Evolutionary conservation across 2,113 vertebrate species (phyloP).

Genomic region (Pterocles gutturalis): DNA sequence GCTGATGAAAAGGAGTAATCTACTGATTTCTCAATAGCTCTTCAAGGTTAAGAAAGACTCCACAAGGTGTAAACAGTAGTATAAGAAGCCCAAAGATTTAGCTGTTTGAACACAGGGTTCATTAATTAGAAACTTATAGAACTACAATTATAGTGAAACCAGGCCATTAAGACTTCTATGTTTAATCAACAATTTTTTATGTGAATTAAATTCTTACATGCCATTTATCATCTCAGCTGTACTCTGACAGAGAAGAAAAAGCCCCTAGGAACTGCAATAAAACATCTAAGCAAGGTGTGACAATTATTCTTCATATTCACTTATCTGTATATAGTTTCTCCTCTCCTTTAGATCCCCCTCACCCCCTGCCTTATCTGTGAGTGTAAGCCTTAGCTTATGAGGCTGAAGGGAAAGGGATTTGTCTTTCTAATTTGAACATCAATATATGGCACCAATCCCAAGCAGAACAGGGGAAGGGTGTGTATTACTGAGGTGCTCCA

Average conservation of each 20-base stretch:
- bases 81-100: neutral
- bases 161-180: neutral
- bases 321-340: constrained; percentile 10
- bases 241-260: neutral
- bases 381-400: neutral
- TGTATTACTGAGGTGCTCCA: neutral
- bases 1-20: constrained; percentile 19
- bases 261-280: neutral
- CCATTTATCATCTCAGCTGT: neutral
- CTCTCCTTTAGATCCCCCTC: neutral
- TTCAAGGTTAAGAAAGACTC: constrained; percentile 42
- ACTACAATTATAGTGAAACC: neutral
- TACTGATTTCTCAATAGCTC: constrained; percentile 43
- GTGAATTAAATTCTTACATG: neutral
- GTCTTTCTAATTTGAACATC: constrained; percentile 15
- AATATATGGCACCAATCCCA: neutral
- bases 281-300: constrained; percentile 24
- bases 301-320: neutral
- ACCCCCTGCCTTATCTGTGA: neutral
- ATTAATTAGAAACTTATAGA: constrained; percentile 10
- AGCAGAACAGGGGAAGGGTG: neutral
- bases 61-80: constrained; percentile 38
- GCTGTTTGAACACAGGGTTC: neutral
- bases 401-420: constrained; percentile 19
- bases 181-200: constrained; percentile 32